Evolutionary conservation across 2,888 invertebrate species (phyloP).

Genomic region (Amiota mariae): DNA sequence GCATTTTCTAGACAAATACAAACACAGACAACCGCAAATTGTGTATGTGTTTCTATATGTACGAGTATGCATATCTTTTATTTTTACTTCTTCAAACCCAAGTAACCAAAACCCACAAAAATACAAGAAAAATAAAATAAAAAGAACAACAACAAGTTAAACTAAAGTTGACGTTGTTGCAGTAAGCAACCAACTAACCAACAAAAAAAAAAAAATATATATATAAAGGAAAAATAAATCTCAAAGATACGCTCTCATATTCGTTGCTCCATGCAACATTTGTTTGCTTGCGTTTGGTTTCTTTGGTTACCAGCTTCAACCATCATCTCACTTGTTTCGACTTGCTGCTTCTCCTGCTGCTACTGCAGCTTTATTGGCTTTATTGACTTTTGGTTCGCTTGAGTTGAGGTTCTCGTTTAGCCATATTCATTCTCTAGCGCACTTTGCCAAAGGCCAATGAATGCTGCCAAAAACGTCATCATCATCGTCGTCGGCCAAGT

Average conservation of each 20-base stretch:
- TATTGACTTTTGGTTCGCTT: conserved; percentile 55
- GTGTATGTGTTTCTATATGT: not conserved
- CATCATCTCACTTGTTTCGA: not conserved
- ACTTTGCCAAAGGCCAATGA: not conserved
- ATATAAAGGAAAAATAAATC: not conserved
- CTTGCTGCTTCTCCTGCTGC: conserved; percentile 13
- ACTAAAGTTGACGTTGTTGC: conserved; percentile 13
- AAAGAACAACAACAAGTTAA: not conserved
- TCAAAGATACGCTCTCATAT: not conserved
- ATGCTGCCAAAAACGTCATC: conserved; percentile 21
- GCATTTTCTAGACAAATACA: conserved; percentile 60
- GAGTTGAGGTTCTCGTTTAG: conserved; percentile 38
- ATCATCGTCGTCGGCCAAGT: not conserved
- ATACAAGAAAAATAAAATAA: conserved; percentile 12
- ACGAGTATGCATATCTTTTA: too few species aligned
- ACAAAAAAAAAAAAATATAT: too few species aligned
- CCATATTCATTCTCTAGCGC: not conserved
- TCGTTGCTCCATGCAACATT: not conserved
- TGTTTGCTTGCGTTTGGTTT: conserved; percentile 28
- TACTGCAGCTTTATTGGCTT: conserved; percentile 58
- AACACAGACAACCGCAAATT: conserved; percentile 24
- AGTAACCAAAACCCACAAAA: conserved; percentile 41
- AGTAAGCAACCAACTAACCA: not conserved
- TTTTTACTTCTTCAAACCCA: conserved; percentile 25
- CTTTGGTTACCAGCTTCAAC: not conserved